A percentile compares a stretch with the other conserved stretches of the same genome.
Evolutionary conservation across 2,888 invertebrate species (phyloP).

Genomic region (Eupeodes luniger): DNA sequence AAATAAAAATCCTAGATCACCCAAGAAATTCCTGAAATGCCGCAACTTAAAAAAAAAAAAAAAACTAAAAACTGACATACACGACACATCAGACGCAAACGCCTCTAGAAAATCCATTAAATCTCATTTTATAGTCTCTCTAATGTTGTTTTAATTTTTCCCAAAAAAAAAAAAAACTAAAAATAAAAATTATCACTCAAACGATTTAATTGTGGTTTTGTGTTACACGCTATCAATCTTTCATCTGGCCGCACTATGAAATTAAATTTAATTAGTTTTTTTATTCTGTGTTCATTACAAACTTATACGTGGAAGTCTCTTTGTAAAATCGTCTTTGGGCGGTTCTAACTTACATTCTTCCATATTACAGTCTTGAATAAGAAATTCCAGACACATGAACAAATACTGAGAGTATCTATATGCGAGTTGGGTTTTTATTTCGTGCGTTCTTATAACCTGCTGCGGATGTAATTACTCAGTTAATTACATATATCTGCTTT

Average conservation of each 20-base stretch:
- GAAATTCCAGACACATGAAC: conserved; percentile 55
- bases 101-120: conserved; percentile 36
- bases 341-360: neutral
- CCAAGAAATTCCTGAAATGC: conserved; percentile 47
- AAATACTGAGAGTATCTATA: conserved; percentile 4
- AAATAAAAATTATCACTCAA: conserved; percentile 41
- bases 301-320: neutral
- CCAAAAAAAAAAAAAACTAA: conserved; percentile 7
- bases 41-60: neutral
- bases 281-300: neutral
- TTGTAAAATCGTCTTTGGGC: conserved; percentile 30
- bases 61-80: too few relatives aligned
- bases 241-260: conserved; percentile 62
- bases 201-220: conserved; percentile 55
- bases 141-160: conserved; percentile 36
- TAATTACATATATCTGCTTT: conserved; percentile 58
- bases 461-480: conserved; percentile 67
- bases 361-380: neutral
- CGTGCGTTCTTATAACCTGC: conserved; percentile 65
- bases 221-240: conserved; percentile 45
- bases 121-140: conserved; percentile 21
- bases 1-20: conserved; percentile 45
- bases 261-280: conserved; percentile 69
- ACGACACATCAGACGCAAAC: too few relatives aligned
- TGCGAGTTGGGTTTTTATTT: conserved; percentile 13